Conservation (phyloP, 53 echinoderm and acorn worm genomes). For the Stichopus horrens region DNA sequence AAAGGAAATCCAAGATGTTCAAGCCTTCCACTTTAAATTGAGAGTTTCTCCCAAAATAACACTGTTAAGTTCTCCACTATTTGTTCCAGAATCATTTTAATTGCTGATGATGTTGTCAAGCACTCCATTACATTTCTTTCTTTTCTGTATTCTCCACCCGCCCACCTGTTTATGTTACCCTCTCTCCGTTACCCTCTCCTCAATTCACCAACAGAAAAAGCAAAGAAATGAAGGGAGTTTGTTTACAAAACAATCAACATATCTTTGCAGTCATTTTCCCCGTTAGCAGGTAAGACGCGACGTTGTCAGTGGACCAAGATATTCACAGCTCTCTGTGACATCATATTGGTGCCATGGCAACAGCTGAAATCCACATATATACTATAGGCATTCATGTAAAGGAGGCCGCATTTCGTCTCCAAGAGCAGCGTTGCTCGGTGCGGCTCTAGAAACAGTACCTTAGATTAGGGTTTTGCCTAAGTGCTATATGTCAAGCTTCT, state of each 20-base stretch:
- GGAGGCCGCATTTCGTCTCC: neutral
- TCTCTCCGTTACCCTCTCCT: too few species aligned
- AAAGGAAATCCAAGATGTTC: too few species aligned
- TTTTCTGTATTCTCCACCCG: too few species aligned
- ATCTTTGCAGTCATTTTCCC: neutral
- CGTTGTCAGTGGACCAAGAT: slow-evolving; percentile 5
- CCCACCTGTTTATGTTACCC: too few species aligned
- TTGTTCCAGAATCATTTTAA: too few species aligned
- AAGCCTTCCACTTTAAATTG: too few species aligned
- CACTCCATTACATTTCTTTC: too few species aligned
- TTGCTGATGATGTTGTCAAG: too few species aligned
- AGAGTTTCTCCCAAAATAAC: too few species aligned
- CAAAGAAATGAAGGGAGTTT: too few species aligned
- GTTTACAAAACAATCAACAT: neutral
- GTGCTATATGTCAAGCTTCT: slow-evolving; percentile 2
- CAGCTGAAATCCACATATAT: neutral
- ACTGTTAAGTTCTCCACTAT: too few species aligned
- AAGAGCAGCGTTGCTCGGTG: neutral
- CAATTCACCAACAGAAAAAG: too few species aligned
- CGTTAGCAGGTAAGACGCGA: neutral
- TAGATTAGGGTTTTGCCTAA: neutral
- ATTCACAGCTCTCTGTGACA: slow-evolving; percentile 28
- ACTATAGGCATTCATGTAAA: neutral
- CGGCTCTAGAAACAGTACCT: neutral
- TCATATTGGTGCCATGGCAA: slow-evolving; percentile 13